Evolutionary conservation across 2,888 invertebrate genomes (phyloP).

Genomic region (Ophion ellenae): DNA sequence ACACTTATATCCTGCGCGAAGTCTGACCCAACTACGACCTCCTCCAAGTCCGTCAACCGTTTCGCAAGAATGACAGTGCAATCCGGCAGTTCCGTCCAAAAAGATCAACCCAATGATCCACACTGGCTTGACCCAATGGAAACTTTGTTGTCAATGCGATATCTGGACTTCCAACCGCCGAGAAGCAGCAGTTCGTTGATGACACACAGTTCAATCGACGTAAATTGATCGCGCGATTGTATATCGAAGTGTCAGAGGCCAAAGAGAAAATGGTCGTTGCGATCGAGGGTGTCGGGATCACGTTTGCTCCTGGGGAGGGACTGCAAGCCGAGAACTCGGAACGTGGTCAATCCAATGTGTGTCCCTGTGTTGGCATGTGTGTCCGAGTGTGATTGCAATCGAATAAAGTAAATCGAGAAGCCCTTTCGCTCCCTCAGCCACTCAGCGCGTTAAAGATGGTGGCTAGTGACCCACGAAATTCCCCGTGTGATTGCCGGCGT

Average conservation of each 20-base stretch:
- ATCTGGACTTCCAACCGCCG: too few species aligned
- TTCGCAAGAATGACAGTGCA: too few species aligned
- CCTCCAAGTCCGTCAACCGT: too few species aligned
- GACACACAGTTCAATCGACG: background rate
- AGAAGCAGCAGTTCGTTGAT: too few species aligned
- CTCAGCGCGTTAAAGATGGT: slow-evolving; percentile 40
- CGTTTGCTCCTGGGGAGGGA: slow-evolving; percentile 18
- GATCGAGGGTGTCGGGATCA: slow-evolving; percentile 33
- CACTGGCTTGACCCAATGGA: too few species aligned
- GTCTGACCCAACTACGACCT: too few species aligned
- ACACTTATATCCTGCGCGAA: too few species aligned
- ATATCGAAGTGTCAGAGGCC: background rate
- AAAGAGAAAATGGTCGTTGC: background rate
- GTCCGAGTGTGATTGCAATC: slow-evolving; percentile 57
- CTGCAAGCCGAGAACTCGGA: slow-evolving; percentile 49
- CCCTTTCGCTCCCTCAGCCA: slow-evolving; percentile 48
- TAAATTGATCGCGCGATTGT: background rate
- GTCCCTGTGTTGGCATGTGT: background rate
- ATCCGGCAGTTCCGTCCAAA: too few species aligned
- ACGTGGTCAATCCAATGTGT: slow-evolving; percentile 38
- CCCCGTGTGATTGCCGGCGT: slow-evolving; percentile 68
- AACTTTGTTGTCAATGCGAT: too few species aligned
- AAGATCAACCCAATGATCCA: too few species aligned
- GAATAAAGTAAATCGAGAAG: slow-evolving; percentile 71
- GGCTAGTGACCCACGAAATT: slow-evolving; percentile 73